Evolutionary conservation across 2,888 invertebrate genomes (phyloP), one percentile per base, ranked within the genome.

Genomic region (Caenorhabditis sp.): DNA sequence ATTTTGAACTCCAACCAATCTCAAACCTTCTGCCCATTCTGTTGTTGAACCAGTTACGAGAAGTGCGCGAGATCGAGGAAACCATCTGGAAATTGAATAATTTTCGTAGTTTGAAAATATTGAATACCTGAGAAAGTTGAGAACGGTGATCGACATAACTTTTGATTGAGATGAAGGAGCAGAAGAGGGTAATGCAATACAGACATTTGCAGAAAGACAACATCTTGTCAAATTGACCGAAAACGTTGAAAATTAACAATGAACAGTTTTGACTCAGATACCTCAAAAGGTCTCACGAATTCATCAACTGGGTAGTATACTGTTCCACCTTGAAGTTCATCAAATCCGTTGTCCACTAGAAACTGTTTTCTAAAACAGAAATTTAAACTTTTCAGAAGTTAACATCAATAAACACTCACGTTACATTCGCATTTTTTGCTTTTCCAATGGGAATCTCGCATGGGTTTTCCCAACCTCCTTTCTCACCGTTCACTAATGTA

Each of bases 241-340:
- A 53, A 53, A 53, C 2, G 19, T 6, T 23, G 2, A 6, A 21
- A 53, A 5, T 50, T 17, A 31, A n/a, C n/a, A n/a, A n/a, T n/a
- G n/a, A n/a, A n/a, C n/a, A n/a, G n/a, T n/a, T n/a, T n/a, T n/a
- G n/a, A 31, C 3, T 19, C 14, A 4, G 6, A 6, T 31, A 67
- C 64, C 58, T 73, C 73, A 43, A 73, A 73, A 19, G 19, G 36
- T 17, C 73, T 58, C 50, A 68, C 58, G 6, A 63, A 61, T 37
- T 73, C 68, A 59, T 66, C 57, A 14, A 68, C 59, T 26, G 73
- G 73, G 31, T 73, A 73, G 19, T 65, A 68, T n/a, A 73, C 21
- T 23, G 19, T 21, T 37, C 61, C 64, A 58, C 66, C 67, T 36
- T 58, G 57, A 6, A 58, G 64, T 36, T 62, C 58, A 31, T 67